phyloP scores from a whole-genome alignment of 2,113 vertebrate genomes.

The Pampusana beccarii region DNA sequence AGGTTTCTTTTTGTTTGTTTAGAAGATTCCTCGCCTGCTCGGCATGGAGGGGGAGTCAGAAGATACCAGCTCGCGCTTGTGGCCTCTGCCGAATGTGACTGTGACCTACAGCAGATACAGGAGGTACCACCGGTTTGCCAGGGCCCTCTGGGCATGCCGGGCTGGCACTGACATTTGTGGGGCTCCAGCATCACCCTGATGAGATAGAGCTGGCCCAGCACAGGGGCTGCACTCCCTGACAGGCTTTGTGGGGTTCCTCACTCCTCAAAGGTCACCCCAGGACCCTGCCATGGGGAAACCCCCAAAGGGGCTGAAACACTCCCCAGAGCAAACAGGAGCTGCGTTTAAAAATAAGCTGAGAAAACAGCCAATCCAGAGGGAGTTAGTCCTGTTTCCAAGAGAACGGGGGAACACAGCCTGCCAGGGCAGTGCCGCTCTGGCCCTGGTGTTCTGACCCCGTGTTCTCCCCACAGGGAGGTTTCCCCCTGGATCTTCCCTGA shows the following conservation, averaged over 20 bases:
- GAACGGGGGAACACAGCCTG: neutral
- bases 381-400: constrained; percentile 10
- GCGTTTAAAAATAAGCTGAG: neutral
- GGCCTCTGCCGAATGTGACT: neutral
- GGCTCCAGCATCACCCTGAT: neutral
- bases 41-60: neutral
- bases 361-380: neutral
- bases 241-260: fast-evolving
- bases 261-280: neutral
- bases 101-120: neutral
- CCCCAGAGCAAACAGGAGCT: neutral
- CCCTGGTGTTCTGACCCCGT: fast-evolving
- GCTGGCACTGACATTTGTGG: neutral
- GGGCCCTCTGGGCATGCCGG: fast-evolving
- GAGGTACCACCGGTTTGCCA: neutral
- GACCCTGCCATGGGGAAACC: neutral
- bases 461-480: neutral
- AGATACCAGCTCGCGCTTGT: neutral
- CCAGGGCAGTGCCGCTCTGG: neutral
- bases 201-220: fast-evolving
- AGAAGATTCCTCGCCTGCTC: neutral
- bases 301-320: neutral
- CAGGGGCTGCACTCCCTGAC: neutral
- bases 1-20: neutral
- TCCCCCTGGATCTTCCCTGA: neutral